Conservation (phyloP, 2,888 invertebrate species). For the Elysia crispata region DNA sequence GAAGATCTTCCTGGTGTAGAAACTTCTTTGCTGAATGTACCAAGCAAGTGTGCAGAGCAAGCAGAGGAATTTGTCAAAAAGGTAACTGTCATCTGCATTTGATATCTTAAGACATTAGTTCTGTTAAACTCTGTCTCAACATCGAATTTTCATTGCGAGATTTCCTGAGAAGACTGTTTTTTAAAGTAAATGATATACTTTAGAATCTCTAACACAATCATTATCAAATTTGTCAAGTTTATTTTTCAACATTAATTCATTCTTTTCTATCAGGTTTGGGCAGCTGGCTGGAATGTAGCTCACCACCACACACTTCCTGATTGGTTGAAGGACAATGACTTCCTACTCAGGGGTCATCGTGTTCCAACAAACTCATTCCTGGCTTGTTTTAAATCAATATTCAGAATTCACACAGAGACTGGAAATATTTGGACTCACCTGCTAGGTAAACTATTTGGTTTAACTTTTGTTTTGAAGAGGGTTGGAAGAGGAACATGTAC, state of each 20-base stretch:
- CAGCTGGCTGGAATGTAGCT: slow-evolving; percentile 83
- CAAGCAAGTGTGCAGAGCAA: slow-evolving; percentile 87
- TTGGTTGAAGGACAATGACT: slow-evolving; percentile 99
- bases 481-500: neutral
- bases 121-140: no score
- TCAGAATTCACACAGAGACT: slow-evolving; percentile 98
- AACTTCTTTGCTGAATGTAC: slow-evolving; percentile 64
- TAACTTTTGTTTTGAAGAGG: neutral
- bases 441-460: slow-evolving; percentile 80
- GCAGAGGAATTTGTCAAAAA: slow-evolving; percentile 94
- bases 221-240: no score
- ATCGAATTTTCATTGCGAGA: no score
- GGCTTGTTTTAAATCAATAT: slow-evolving; percentile 98
- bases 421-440: slow-evolving; percentile 99
- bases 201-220: no score
- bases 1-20: slow-evolving; percentile 47
- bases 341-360: slow-evolving; percentile 94
- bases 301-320: slow-evolving; percentile 91
- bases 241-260: no score
- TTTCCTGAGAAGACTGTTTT: no score
- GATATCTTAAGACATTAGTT: neutral
- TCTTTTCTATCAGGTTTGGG: slow-evolving; percentile 69
- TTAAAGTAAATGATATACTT: no score
- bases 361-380: slow-evolving; percentile 97
- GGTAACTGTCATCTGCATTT: slow-evolving; percentile 36